phyloP scores from a whole-genome alignment of 2,888 invertebrate species.

The Imbricaverruca yamaguchii region DNA sequence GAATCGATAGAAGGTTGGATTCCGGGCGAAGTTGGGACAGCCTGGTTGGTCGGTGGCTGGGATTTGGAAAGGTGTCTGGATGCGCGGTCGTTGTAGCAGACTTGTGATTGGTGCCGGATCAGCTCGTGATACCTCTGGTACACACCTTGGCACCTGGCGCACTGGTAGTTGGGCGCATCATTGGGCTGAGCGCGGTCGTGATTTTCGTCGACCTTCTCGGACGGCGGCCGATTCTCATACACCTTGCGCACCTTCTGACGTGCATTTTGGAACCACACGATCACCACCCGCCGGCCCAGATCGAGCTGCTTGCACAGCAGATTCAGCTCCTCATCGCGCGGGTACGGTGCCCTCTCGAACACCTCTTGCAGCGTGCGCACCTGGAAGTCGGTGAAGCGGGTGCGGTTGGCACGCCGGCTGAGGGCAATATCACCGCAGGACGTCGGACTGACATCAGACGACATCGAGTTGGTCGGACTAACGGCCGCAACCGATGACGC shows the following conservation, averaged over 20 bases:
- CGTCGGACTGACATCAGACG: slow-evolving; percentile 40
- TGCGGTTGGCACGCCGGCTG: slow-evolving; percentile 95
- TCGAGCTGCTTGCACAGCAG: slow-evolving; percentile 90
- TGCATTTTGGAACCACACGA: slow-evolving; percentile 99
- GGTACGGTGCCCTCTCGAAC: slow-evolving; percentile 99
- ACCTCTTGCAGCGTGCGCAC: slow-evolving; percentile 98
- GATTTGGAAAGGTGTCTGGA: slow-evolving; percentile 78
- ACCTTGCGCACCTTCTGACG: slow-evolving; percentile 97
- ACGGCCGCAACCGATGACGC: too few species aligned
- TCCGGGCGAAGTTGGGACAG: slow-evolving; percentile 78
- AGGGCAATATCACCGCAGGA: slow-evolving; percentile 41
- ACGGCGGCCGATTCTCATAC: slow-evolving; percentile 94
- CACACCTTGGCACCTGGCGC: slow-evolving; percentile 94
- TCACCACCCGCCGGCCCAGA: slow-evolving; percentile 93
- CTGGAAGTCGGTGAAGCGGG: slow-evolving; percentile 98
- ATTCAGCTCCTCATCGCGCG: slow-evolving; percentile 98
- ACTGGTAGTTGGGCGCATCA: slow-evolving; percentile 86
- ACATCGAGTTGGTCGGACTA: slow-evolving; percentile 31
- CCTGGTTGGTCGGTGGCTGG: slow-evolving; percentile 87
- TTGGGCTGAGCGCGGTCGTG: slow-evolving; percentile 59
- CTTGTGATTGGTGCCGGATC: slow-evolving; percentile 74
- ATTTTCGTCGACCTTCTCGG: slow-evolving; percentile 52
- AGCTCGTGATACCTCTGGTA: slow-evolving; percentile 98
- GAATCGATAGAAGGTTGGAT: slow-evolving; percentile 53
- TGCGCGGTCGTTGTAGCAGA: slow-evolving; percentile 91